Evolutionary conservation across 2,113 vertebrate species (phyloP), one percentile per base, ranked within the genome.

Genomic region (Sander lucioperca): DNA sequence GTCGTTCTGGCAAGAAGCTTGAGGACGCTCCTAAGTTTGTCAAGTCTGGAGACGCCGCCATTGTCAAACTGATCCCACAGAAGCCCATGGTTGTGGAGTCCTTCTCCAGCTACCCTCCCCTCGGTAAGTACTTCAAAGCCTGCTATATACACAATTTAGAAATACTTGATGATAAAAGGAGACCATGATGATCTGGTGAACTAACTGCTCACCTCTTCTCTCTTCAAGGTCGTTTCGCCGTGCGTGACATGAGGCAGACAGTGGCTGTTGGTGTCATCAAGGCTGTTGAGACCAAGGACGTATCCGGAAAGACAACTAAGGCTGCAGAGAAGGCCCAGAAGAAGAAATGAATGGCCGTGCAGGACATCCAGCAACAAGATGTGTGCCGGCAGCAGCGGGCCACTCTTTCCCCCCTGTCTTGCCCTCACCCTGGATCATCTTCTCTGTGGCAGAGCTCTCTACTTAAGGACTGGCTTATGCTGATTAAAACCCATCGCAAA

Each of bases 381-480:
- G 83, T 85, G 89, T 90, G 81, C 77, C 33, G 75, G 90, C 92
- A 88, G 88, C 88, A 88, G 88, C 85, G 54, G 92, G 91, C 87
- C 80, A 66, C 84, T 15, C 71, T 73, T 39, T 45, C 74, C 30
- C 54, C 61, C 15, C 67, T 36, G 54, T 76, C 67, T 36, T 79
- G 77, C 45, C 89, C 79, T 79, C 88, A 87, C 72, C 92, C 87
- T 86, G 91, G 83, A 88, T 87, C 92, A 75, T 91, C 93, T 76
- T 93, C 89, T 47, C 92, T 89, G 85, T 94, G 87, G 89, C 94
- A 92, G 81, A 93, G 92, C 86, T 94, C 94, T 93, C 77, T 95
- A 86, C 93, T 96, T 71, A 96, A 96, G 94, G 95, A 96, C 96
- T 96, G 96, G 96, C 92, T 96, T 94, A 96, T 95, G 95, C 93